These are phyloP conservation scores for Zaprionus camerounensis DNA, from an alignment of 1,140 invertebrate species.

Conservation along the genomic window DNA sequence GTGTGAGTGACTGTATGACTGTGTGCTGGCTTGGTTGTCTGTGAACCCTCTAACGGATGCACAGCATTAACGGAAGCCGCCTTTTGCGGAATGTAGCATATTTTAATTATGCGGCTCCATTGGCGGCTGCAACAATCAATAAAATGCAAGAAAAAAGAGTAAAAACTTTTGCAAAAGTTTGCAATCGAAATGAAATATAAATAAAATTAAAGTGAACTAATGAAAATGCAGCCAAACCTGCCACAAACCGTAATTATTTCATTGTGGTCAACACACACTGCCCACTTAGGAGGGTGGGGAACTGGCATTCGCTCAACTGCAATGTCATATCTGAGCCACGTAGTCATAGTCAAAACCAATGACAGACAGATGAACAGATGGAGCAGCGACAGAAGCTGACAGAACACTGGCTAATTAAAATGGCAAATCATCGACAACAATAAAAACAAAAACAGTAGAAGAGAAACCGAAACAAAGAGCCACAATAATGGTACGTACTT, in stretches of 20 bases:
- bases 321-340: background rate
- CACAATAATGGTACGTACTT: slow-evolving; percentile 32
- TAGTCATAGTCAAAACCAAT: background rate
- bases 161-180: background rate
- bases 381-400: slow-evolving; percentile 45
- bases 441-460: slow-evolving; percentile 28
- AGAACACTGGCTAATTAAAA: slow-evolving; percentile 74
- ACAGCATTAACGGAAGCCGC: slow-evolving; percentile 56
- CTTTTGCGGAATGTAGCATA: slow-evolving; percentile 55
- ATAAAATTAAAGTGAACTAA: background rate
- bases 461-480: slow-evolving; percentile 5
- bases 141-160: background rate
- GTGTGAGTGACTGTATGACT: slow-evolving; percentile 23
- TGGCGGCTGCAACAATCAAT: slow-evolving; percentile 23
- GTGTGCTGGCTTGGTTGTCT: slow-evolving; percentile 16
- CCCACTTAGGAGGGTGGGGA: background rate
- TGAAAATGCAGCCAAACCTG: slow-evolving; percentile 1
- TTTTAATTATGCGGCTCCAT: slow-evolving; percentile 43
- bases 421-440: slow-evolving; percentile 62
- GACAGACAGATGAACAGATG: background rate
- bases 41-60: slow-evolving; percentile 35
- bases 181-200: background rate
- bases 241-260: slow-evolving; percentile 1
- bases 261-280: slow-evolving; percentile 1
- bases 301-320: slow-evolving; percentile 5